phyloP scores from a whole-genome alignment of 2,797 vertebrate genomes.

The Aeoliscus strigatus region DNA sequence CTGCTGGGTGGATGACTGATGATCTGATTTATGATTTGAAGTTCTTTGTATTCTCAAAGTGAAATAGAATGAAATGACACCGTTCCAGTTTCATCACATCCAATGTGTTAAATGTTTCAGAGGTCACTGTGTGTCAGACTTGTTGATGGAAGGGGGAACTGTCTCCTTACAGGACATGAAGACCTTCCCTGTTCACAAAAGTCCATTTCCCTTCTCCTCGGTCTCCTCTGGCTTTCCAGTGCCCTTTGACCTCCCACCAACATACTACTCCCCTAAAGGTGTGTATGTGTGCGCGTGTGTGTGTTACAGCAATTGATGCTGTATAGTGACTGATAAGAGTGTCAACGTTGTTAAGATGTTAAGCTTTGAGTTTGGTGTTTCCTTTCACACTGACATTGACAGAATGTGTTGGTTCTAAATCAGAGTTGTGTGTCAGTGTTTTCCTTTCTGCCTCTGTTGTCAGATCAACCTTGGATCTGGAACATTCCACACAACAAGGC shows the following conservation, averaged over 20 bases:
- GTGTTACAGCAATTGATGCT: neutral
- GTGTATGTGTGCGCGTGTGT: conserved; percentile 1
- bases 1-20: no score
- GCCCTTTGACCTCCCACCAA: conserved; percentile 78
- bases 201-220: conserved; percentile 64
- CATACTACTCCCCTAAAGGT: conserved; percentile 72
- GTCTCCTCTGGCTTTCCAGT: conserved; percentile 70
- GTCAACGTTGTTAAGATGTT: neutral
- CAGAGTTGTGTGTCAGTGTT: neutral
- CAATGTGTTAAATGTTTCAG: no score
- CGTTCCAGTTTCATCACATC: no score
- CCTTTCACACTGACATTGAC: neutral
- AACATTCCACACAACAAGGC: conserved; percentile 88
- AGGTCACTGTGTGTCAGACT: no score
- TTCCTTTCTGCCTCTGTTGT: conserved; percentile 18
- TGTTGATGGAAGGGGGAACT: no score
- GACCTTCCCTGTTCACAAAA: conserved; percentile 69
- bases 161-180: conserved; percentile 66
- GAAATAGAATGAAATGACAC: no score
- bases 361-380: neutral
- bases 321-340: neutral
- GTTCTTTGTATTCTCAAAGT: no score
- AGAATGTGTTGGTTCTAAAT: neutral
- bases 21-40: no score
- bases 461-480: conserved; percentile 97